Base-by-base conservation (phyloP, 1,140 invertebrate species). In the Leguminivora glycinivorella region DNA sequence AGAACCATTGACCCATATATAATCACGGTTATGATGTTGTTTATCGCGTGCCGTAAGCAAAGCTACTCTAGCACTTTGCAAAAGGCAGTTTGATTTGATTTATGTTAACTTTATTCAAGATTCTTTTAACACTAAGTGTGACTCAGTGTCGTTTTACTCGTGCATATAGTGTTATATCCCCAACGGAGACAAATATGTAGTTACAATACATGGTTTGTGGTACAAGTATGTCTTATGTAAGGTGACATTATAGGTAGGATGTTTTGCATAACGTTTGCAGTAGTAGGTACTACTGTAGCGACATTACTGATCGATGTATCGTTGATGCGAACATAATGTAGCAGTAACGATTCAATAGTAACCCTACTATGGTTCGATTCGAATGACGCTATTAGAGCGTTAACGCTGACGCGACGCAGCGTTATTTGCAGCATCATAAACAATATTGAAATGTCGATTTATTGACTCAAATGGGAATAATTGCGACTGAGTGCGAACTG, bases 1-100 rank as follows among this genome's bases (percentile, higher is more conserved):
- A 83, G 74, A 83, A 76, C 77, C 77, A 76, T 85, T 87, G 84
- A 87, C 85, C 83, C 78, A 81, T 88, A 86, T 85, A 82, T 87
- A 83, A 84, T 83, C 75, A 84, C 75, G 77, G 77, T 84, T 84
- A 84, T 85, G 81, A 80, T 73, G 73, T 83, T 86, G 82, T 82
- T 85, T 87, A 82, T 83, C 76, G 70, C 71, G 58, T 69, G 25
- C 56, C 71, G 68, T 78, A 75, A 83, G 72, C 78, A 67, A 78
- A 70, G 69, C 73, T 75, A 60, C 72, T 40, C 74, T 67, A 73
- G 71, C 25, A 31, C 25, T 63, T 63, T 43, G 67, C 31, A 47
- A 47, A 63, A 31, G 56, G 12, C 40, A 43, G 40, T 43, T 24
- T 26, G 5, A 60, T n/a, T 60, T 60, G 25, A 29, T 60, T 60